Percentiles rank a stretch among this genome's conserved stretches.
These are phyloP conservation scores for Bilobella aurantiaca DNA, from an alignment of 1,140 invertebrate species.

Conservation along the genomic window DNA sequence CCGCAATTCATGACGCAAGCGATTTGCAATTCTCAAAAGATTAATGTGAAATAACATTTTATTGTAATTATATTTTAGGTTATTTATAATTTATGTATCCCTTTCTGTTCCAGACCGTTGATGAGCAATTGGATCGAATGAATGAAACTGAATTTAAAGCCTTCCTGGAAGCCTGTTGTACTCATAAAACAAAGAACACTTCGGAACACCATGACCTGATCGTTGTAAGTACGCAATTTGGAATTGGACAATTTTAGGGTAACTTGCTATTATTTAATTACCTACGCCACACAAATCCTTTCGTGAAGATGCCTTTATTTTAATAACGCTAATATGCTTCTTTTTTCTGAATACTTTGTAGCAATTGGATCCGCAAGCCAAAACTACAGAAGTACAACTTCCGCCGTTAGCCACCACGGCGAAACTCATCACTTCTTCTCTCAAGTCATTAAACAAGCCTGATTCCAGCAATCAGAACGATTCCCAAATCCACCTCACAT, in stretches of 20 bases:
- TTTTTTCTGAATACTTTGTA: neutral
- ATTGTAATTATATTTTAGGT: neutral
- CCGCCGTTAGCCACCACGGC: neutral
- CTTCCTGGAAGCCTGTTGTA: conserved; percentile 5
- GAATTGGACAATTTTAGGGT: too few species aligned
- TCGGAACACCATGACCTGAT: neutral
- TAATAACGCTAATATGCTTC: too few species aligned
- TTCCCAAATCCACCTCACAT: neutral
- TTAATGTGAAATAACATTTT: neutral
- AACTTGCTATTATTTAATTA: too few species aligned
- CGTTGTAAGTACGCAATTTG: neutral
- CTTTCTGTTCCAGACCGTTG: neutral
- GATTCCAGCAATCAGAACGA: neutral
- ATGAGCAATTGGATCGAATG: neutral
- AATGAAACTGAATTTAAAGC: conserved; percentile 5
- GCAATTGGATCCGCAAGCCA: neutral
- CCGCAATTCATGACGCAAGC: neutral
- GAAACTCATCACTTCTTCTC: neutral
- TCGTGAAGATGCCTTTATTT: too few species aligned
- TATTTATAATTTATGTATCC: neutral
- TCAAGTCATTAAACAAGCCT: neutral
- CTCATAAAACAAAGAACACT: conserved; percentile 1
- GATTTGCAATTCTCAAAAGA: neutral
- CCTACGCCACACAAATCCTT: too few species aligned
- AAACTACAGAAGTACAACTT: neutral